Percentiles rank a stretch among this genome's conserved stretches.
Evolutionary conservation across 2,113 vertebrate species (phyloP).

Genomic region (Eulemur macaco): DNA sequence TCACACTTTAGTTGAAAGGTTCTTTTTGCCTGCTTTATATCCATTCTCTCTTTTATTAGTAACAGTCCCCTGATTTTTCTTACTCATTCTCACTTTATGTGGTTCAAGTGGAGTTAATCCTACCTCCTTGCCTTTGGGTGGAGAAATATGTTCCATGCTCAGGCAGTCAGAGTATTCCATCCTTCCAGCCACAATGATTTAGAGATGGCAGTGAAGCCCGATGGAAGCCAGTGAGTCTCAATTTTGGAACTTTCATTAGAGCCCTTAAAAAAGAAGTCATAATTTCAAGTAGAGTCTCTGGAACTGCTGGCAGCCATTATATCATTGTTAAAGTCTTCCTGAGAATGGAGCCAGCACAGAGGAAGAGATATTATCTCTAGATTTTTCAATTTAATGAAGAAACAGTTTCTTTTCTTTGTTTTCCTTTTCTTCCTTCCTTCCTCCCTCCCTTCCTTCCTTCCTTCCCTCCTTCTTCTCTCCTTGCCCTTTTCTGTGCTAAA

Average conservation of each 20-base stretch:
- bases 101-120: neutral
- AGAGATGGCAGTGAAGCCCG: neutral
- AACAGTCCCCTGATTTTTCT: neutral
- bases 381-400: neutral
- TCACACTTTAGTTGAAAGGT: neutral
- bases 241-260: neutral
- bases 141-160: neutral
- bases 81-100: neutral
- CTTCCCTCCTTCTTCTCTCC: accelerated
- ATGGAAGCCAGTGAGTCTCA: neutral
- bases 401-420: neutral
- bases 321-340: neutral
- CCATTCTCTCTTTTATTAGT: neutral
- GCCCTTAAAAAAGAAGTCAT: neutral
- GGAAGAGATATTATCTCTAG: neutral
- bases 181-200: neutral
- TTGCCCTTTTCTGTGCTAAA: neutral
- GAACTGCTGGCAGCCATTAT: neutral
- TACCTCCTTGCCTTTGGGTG: neutral
- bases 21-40: neutral
- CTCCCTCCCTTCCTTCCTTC: no score
- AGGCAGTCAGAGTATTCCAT: neutral
- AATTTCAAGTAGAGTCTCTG: neutral
- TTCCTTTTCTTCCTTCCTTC: no score
- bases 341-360: neutral